Conservation (phyloP, 2,113 vertebrate genomes). For the Hemiscyllium ocellatum region DNA sequence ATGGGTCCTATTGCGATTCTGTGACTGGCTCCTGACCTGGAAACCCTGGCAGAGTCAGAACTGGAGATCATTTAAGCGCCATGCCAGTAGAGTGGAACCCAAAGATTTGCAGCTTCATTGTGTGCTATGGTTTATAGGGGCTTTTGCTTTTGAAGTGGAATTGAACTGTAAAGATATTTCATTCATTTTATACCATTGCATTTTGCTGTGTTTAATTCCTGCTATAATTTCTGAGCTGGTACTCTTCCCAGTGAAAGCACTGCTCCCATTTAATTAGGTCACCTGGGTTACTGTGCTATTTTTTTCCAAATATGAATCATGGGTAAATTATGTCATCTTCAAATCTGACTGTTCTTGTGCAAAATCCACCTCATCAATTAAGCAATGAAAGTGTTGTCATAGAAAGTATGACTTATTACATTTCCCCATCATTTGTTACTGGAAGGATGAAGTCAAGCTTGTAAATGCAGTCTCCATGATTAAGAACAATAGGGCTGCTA, state of each 20-base stretch:
- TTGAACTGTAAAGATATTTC: neutral
- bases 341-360: neutral
- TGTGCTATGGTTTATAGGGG: neutral
- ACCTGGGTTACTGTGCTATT: neutral
- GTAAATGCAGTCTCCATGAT: neutral
- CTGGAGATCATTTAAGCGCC: neutral
- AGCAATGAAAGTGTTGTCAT: conserved; percentile 1
- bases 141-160: neutral
- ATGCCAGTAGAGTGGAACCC: too few relatives aligned
- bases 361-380: conserved; percentile 18
- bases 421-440: neutral
- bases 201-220: neutral
- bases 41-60: neutral
- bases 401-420: conserved; percentile 12
- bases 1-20: neutral
- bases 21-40: neutral
- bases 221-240: neutral
- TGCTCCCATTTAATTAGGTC: conserved; percentile 22
- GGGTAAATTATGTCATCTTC: neutral
- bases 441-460: conserved; percentile 16
- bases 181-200: neutral
- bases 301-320: neutral
- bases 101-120: neutral
- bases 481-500: neutral
- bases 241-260: neutral